phyloP scores from a whole-genome alignment of 1,140 invertebrate species.

The Patella vulgata region DNA sequence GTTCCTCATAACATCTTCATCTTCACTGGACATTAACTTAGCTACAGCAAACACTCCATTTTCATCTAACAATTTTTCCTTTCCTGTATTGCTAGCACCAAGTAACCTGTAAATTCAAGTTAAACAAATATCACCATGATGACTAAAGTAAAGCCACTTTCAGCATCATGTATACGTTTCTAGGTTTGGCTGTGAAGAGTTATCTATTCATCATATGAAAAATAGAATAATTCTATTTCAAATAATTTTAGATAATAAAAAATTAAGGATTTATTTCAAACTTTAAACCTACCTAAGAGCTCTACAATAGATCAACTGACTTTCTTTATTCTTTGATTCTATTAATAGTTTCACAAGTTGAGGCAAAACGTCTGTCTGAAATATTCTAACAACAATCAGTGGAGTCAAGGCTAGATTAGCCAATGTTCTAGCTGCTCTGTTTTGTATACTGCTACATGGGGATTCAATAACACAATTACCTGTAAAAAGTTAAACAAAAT shows the following conservation, averaged over 20 bases:
- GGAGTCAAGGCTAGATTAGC: slow-evolving; percentile 9
- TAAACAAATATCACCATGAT: too few relatives aligned
- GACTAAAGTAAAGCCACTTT: too few relatives aligned
- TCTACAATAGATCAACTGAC: slow-evolving; percentile 8
- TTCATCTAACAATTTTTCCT: slow-evolving; percentile 9
- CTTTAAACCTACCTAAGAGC: slow-evolving; percentile 17
- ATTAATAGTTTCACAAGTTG: slow-evolving; percentile 15
- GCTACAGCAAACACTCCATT: slow-evolving; percentile 10
- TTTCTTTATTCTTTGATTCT: slow-evolving; percentile 10
- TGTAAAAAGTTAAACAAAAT: too few relatives aligned
- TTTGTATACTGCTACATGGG: slow-evolving; percentile 13
- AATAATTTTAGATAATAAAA: too few relatives aligned
- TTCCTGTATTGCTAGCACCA: slow-evolving; percentile 3
- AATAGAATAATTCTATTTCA: too few relatives aligned
- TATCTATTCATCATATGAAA: too few relatives aligned
- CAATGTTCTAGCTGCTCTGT: slow-evolving; percentile 16
- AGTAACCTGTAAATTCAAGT: slow-evolving; percentile 13
- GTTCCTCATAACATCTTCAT: slow-evolving; percentile 8
- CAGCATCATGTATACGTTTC: too few relatives aligned
- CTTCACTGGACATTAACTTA: slow-evolving; percentile 10
- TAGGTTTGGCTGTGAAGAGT: too few relatives aligned
- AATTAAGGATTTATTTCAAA: too few relatives aligned
- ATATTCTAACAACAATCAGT: background rate
- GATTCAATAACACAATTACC: too few relatives aligned
- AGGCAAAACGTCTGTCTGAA: slow-evolving; percentile 6